Evolutionary conservation across 1,140 invertebrate genomes (phyloP), one percentile per base, ranked within the genome.

Genomic region (Megathymus violae): DNA sequence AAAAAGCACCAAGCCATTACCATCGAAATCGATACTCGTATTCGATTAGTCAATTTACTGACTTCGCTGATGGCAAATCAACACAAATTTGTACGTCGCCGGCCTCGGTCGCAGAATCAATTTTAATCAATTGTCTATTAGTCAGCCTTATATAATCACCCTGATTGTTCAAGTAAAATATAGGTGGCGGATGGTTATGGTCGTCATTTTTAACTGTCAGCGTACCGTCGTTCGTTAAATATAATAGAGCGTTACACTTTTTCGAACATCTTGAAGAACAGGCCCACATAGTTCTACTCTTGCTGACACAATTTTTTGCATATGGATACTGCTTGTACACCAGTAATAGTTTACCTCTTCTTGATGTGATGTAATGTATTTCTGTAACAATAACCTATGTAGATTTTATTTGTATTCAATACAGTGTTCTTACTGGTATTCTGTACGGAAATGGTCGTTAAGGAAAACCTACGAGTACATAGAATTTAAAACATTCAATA

Each of bases 331-430:
- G 64, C 64, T 80, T 64, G 19, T 74, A 82, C 0, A 85, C 80
- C 3, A 87, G 63, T 38, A 87, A 67, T 16, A 74, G 61, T 41
- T 79, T 62, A 9, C 84, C 84, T 61, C 74, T 80, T 48, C 79
- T 82, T 4, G 82, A 85, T 11, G 68, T 70, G 46, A 88, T 88
- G 60, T 77, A 88, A 64, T 84, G 78, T 69, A 85, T 74, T 77
- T 0, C 83, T 67, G 0, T 81, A 86, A 0, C 81, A 82, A 48
- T 80, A 86, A 7, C 77, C 19, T 78, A 77, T 83, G 5, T 66
- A n/a, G n/a, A n/a, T n/a, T n/a, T n/a, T n/a, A n/a, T n/a, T n/a
- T n/a, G n/a, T n/a, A n/a, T n/a, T n/a, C n/a, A n/a, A n/a, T n/a
- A n/a, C n/a, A n/a, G n/a, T n/a, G n/a, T n/a, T n/a, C n/a, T n/a